Percentiles rank a stretch among this genome's conserved stretches.
These are phyloP conservation scores for Lottia scabra DNA, from an alignment of 2,888 invertebrate genomes.

Conservation along the genomic window DNA sequence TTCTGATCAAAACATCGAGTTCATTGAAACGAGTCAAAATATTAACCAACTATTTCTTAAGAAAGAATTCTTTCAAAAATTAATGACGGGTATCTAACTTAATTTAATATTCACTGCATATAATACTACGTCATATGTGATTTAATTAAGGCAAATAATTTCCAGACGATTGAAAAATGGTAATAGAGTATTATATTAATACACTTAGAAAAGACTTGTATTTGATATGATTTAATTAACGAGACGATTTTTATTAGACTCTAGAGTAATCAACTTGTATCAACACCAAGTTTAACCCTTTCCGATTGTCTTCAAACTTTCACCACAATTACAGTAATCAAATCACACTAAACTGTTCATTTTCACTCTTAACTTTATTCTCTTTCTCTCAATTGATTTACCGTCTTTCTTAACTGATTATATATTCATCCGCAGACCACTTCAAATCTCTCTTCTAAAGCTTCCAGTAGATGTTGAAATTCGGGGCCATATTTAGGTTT, in stretches of 20 bases:
- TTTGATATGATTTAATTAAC: conserved; percentile 1
- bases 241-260: not conserved
- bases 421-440: conserved; percentile 4
- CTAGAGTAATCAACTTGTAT: conserved; percentile 1
- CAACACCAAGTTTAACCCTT: conserved; percentile 6
- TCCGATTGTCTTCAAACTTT: conserved; percentile 3
- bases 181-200: not conserved
- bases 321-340: conserved; percentile 3
- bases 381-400: not conserved
- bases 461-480: conserved; percentile 1
- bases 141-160: not conserved
- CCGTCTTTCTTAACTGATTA: conserved; percentile 1
- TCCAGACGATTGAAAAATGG: not conserved
- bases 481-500: conserved; percentile 4
- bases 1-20: too few relatives aligned
- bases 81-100: too few relatives aligned
- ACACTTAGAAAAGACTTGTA: not conserved
- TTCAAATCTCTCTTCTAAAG: not conserved
- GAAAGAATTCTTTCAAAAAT: too few relatives aligned
- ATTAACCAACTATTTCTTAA: too few relatives aligned
- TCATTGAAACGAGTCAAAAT: too few relatives aligned
- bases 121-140: not conserved
- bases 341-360: conserved; percentile 3
- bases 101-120: not conserved
- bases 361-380: conserved; percentile 6